Evolutionary conservation across 2,888 invertebrate genomes (phyloP).

Genomic region (Scaptomyza tumidula): DNA sequence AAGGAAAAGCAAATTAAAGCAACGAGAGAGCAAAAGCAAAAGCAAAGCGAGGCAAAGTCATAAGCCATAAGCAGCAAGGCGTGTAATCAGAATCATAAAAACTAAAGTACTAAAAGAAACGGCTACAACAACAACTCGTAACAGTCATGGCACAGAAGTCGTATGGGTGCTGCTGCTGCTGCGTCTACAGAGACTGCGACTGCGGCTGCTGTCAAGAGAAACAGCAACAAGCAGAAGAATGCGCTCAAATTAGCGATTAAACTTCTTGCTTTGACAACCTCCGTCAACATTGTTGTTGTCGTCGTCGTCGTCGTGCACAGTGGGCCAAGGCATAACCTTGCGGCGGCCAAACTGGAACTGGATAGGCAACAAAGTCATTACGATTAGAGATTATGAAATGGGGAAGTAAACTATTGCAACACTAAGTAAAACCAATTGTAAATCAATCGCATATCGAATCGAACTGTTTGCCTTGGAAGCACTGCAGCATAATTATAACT

Average conservation of each 20-base stretch:
- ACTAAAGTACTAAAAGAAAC: conserved; percentile 44
- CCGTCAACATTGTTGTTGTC: conserved; percentile 1
- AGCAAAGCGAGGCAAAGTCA: conserved; percentile 37
- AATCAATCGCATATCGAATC: conserved; percentile 45
- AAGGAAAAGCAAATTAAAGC: conserved; percentile 34
- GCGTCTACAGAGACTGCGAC: conserved; percentile 15
- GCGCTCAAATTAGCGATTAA: conserved; percentile 46
- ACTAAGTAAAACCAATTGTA: conserved; percentile 45
- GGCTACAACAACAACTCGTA: conserved; percentile 11
- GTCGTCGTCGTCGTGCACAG: conserved; percentile 35
- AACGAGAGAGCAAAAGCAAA: conserved; percentile 13
- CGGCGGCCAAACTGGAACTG: conserved; percentile 20
- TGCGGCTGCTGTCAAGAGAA: neutral
- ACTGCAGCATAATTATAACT: conserved; percentile 44
- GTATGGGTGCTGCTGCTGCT: conserved; percentile 41
- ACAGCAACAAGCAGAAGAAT: conserved; percentile 25
- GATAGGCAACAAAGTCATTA: conserved; percentile 9
- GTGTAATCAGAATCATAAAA: conserved; percentile 65
- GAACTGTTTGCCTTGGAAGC: conserved; percentile 19
- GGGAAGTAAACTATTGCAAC: conserved; percentile 34
- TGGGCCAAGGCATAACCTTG: conserved; percentile 63
- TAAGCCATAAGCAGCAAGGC: conserved; percentile 63
- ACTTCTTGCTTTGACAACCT: conserved; percentile 47
- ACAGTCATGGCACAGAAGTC: conserved; percentile 56
- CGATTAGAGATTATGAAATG: conserved; percentile 43